Evolutionary conservation across 2,888 invertebrate species (phyloP), one percentile per base, ranked within the genome.

Genomic region (Cactoblastis cactorum): DNA sequence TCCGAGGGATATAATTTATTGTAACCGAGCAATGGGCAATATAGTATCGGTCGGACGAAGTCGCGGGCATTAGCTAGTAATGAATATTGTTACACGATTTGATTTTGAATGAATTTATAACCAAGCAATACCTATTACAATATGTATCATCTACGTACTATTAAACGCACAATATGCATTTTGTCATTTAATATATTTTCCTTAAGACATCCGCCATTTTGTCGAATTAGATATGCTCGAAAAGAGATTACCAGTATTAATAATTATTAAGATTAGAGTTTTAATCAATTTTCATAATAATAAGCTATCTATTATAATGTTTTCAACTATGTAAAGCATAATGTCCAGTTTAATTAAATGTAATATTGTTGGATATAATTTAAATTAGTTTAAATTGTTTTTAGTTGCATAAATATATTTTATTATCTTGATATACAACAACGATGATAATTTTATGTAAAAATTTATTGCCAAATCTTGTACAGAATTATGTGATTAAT

Each of bases 141-240:
- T 71, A 5, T n/a, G n/a, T n/a, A n/a, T n/a, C n/a, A n/a, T n/a
- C n/a, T n/a, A n/a, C n/a, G n/a, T n/a, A n/a, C n/a, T n/a, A n/a
- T n/a, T 65, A 55, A 67, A 78, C 84, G 84, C 84, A 84, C 84
- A 84, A 82, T 66, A 67, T 56, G 63, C 68, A 71, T 68, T 60
- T 62, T 53, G 52, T 58, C 55, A 54, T 57, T 53, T 43, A n/a
- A 46, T 57, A 52, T 58, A 58, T 62, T 65, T 56, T 57, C 58
- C 58, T 57, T 51, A 57, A 58, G 65, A 66, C 67, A 51, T 35
- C 55, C 46, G 53, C 61, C 59, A 67, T 67, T 69, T 69, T 65
- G 68, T 45, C 32, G 12, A 45, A 43, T 34, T n/a, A 46, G 35
- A 19, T 3, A 35, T 24, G 1, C 35, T 35, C 22, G 22, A 14